Evolutionary conservation across 2,113 vertebrate species (phyloP), one percentile per base, ranked within the genome.

Genomic region (Cynocephalus volans): DNA sequence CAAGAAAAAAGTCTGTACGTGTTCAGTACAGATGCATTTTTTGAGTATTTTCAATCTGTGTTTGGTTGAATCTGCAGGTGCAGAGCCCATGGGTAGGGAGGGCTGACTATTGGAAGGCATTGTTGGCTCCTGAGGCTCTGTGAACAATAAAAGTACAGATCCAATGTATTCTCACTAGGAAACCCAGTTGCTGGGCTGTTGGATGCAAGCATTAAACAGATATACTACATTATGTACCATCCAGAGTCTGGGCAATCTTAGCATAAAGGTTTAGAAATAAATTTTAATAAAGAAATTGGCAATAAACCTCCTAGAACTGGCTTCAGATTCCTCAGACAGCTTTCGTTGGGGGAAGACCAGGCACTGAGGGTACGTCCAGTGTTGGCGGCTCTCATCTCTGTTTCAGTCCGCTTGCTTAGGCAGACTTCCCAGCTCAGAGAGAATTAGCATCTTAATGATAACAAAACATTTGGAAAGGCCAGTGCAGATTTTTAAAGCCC

Each of bases 381-480:
- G 56, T 72, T 2, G 1, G 21, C 3, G 6, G 70, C 31, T 73
- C 58, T 65, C 31, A 8, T 60, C 88, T 80, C 58, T 52, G 41
- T 77, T 84, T 86, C 4, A 72, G 65, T 85, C 52, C 73, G 0
- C 83, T 88, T 58, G 93, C 41, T 56, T 54, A 56, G 91, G 95
- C 88, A 70, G 60, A 76, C 36, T 58, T 76, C 88, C 69, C 56
- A 69, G 76, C 73, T 64, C 60, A n/a, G 50, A 82, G 45, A 28
- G 76, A 67, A 83, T 94, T 97, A 95, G 95, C 91, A 95, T 97
- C 81, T 95, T 79, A 90, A 86, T 87, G 41, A 41, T 14, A 67
- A 69, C 15, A 52, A 82, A 89, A 45, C 52, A 60, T 52, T 85
- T 69, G 64, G 93, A 87, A 95, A 81, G 77, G 52, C 60, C 67